Percentiles rank a stretch among this genome's conserved stretches.
Conservation (phyloP, 2,888 invertebrate species). For the Meandrusa payeni region DNA sequence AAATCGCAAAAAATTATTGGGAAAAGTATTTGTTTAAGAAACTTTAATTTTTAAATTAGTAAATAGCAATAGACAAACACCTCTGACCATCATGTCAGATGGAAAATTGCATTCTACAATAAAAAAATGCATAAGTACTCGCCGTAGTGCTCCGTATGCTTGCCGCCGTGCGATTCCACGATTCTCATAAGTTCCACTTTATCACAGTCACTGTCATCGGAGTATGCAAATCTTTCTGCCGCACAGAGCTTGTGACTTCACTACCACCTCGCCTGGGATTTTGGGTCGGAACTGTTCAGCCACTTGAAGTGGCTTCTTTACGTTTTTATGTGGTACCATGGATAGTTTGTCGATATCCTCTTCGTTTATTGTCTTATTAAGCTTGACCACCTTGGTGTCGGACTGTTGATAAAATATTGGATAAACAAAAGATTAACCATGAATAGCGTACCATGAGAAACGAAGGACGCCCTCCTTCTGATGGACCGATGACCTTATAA, state of each 20-base stretch:
- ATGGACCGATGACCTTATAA: too few species aligned
- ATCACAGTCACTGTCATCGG: conserved; percentile 55
- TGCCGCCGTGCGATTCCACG: conserved; percentile 59
- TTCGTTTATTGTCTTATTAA: conserved; percentile 49
- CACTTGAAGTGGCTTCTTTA: conserved; percentile 44
- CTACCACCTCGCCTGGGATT: conserved; percentile 34
- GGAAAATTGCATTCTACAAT: too few species aligned
- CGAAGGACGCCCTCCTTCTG: too few species aligned
- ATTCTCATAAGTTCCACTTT: conserved; percentile 49
- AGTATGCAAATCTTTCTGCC: conserved; percentile 56
- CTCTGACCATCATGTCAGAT: too few species aligned
- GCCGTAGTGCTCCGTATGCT: conserved; percentile 57
- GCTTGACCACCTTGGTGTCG: conserved; percentile 48
- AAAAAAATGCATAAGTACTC: conserved; percentile 27
- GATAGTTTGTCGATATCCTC: conserved; percentile 38
- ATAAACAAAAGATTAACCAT: too few species aligned
- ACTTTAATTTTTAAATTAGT: too few species aligned
- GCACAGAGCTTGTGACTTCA: conserved; percentile 48
- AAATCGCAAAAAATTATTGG: too few species aligned
- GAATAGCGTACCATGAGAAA: too few species aligned
- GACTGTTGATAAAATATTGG: conserved; percentile 40
- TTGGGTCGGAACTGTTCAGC: conserved; percentile 49
- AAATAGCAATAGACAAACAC: too few species aligned
- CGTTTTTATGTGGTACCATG: conserved; percentile 43
- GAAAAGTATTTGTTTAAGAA: too few species aligned